Percentiles rank a stretch among this genome's conserved stretches.
Conservation (phyloP, 2,113 vertebrate species). For the Agelaius tricolor region DNA sequence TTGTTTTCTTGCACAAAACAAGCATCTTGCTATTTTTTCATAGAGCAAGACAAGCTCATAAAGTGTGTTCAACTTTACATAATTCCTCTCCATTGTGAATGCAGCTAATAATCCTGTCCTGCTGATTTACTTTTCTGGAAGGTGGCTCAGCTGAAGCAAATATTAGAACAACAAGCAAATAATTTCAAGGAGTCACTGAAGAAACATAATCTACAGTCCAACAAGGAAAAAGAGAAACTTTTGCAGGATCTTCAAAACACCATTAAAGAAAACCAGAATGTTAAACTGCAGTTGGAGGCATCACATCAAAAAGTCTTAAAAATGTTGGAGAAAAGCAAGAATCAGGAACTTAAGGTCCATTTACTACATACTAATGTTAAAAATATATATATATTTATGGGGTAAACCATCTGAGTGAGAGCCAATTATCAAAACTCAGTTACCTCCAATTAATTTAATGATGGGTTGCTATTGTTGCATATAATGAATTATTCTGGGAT, state of each 20-base stretch:
- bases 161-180: conserved; percentile 61
- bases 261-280: conserved; percentile 81
- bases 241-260: conserved; percentile 83
- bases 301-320: conserved; percentile 72
- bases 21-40: neutral
- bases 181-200: conserved; percentile 61
- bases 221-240: conserved; percentile 82
- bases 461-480: neutral
- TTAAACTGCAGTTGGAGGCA: conserved; percentile 73
- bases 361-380: neutral
- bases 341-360: conserved; percentile 84
- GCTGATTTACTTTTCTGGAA: conserved; percentile 44
- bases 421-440: neutral
- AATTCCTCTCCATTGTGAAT: neutral
- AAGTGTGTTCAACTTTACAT: neutral
- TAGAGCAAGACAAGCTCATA: neutral
- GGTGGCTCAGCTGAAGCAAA: conserved; percentile 68
- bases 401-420: neutral
- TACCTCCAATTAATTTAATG: neutral
- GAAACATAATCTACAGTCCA: conserved; percentile 74
- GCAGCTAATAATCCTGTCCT: conserved; percentile 3
- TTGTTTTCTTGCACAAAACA: neutral
- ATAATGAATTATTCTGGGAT: neutral
- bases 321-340: conserved; percentile 68
- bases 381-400: neutral